Percentiles rank a stretch among this genome's conserved stretches.
Evolutionary conservation across 2,888 invertebrate genomes (phyloP).

Genomic region (Andrena haemorrhoa): DNA sequence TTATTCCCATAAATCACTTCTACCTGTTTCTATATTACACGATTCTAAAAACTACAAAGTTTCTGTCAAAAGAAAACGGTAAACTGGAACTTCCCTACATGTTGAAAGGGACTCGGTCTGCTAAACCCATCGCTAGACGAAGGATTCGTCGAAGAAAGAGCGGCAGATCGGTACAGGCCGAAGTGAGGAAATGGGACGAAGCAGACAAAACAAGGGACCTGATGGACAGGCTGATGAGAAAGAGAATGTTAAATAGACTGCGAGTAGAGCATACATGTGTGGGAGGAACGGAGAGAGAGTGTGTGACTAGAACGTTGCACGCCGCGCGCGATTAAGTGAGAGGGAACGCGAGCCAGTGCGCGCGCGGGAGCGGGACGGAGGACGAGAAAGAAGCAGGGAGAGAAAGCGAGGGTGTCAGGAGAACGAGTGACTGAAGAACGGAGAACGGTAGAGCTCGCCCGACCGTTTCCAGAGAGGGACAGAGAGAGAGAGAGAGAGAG

Average conservation of each 20-base stretch:
- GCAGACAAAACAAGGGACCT: background rate
- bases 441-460: slow-evolving; percentile 2
- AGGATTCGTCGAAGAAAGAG: background rate
- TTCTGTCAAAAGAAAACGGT: too few relatives aligned
- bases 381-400: slow-evolving; percentile 7
- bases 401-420: slow-evolving; percentile 36
- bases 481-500: slow-evolving; percentile 31
- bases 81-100: too few relatives aligned
- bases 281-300: slow-evolving; percentile 15
- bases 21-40: too few relatives aligned
- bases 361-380: slow-evolving; percentile 4
- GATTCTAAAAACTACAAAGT: too few relatives aligned
- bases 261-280: too few relatives aligned
- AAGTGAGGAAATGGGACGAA: background rate
- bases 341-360: slow-evolving; percentile 4
- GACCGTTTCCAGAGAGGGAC: slow-evolving; percentile 11
- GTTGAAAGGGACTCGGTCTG: too few relatives aligned
- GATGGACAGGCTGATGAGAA: background rate
- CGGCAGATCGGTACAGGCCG: background rate
- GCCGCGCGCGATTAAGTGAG: slow-evolving; percentile 3
- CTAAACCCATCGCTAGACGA: too few relatives aligned
- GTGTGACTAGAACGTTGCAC: slow-evolving; percentile 13
- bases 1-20: too few relatives aligned
- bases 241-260: background rate
- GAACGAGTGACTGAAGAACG: slow-evolving; percentile 29